A percentile compares a stretch with the other conserved stretches of the same genome.
phyloP scores from a whole-genome alignment of 2,888 invertebrate genomes.

The Portevinia maculata region DNA sequence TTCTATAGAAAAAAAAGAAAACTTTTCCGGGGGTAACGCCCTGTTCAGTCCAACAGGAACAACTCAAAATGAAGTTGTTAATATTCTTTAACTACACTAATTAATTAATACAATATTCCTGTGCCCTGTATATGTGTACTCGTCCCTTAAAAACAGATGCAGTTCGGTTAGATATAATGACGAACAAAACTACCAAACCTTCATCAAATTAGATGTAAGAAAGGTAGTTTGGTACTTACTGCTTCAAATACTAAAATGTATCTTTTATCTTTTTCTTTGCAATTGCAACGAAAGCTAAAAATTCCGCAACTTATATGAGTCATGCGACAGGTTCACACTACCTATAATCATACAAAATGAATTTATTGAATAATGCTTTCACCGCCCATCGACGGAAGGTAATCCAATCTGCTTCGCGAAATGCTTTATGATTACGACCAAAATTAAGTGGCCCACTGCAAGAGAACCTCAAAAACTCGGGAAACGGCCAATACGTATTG shows the following conservation, averaged over 20 bases:
- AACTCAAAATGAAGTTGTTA: no score
- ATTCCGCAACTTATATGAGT: background rate
- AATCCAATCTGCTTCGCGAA: slow-evolving; percentile 13
- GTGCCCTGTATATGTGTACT: no score
- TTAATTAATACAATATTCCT: no score
- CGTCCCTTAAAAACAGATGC: no score
- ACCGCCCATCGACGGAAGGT: slow-evolving; percentile 28
- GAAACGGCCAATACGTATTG: slow-evolving; percentile 1
- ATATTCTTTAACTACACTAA: no score
- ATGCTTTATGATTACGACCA: slow-evolving; percentile 58
- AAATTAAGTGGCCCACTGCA: slow-evolving; percentile 50
- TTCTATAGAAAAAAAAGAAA: no score
- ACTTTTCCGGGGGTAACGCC: no score
- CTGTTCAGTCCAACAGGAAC: no score
- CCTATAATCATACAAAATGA: slow-evolving; percentile 13
- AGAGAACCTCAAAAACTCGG: background rate
- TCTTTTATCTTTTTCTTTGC: background rate
- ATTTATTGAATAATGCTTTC: slow-evolving; percentile 53
- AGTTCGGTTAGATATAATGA: no score
- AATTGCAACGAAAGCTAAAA: background rate
- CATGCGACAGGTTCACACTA: background rate
- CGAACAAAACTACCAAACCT: no score
- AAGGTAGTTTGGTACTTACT: no score
- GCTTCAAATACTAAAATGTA: background rate
- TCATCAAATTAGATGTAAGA: no score